Base-by-base conservation (phyloP, 1,140 invertebrate species). In the Anastatus disparis region DNA sequence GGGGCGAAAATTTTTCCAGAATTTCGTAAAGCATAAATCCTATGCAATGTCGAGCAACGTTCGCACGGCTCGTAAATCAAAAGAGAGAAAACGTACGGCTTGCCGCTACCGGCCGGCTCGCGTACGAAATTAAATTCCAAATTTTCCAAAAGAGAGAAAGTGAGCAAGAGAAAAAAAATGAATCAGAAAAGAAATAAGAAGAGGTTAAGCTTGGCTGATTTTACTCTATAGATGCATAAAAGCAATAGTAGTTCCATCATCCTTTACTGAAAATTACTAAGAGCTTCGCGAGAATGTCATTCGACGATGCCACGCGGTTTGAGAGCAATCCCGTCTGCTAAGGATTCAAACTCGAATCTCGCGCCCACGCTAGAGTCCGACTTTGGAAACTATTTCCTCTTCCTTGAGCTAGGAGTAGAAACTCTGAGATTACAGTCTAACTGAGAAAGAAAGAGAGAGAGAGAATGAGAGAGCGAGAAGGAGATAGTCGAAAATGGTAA, bases 81-180 rank as follows among this genome's bases (percentile, higher is more conserved):
- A n/a, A n/a, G n/a, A n/a, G n/a, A n/a, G n/a, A n/a, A 52, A 35
- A 27, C n/a, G 27, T 20, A 35, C 24, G 17, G 3, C 15, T 22
- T 10, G 17, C n/a, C n/a, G n/a, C n/a, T n/a, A n/a, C n/a, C n/a
- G n/a, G n/a, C n/a, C n/a, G n/a, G n/a, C n/a, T n/a, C n/a, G n/a
- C n/a, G n/a, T n/a, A n/a, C 58, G 50, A 44, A 70, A 70, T 69
- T 61, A 69, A 69, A 69, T 69, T 62, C 56, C 46, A 29, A 62
- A 62, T 61, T 61, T 69, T 44, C 63, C 31, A 38, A 29, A 20
- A 17, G n/a, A n/a, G n/a, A n/a, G n/a, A n/a, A n/a, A n/a, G n/a
- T n/a, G n/a, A n/a, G n/a, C n/a, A n/a, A n/a, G n/a, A n/a, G n/a
- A n/a, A n/a, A n/a, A n/a, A n/a, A n/a, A n/a, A n/a, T n/a, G n/a